Evolutionary conservation across 1,140 invertebrate species (phyloP).

Genomic region (Diabrotica undecimpunctata): DNA sequence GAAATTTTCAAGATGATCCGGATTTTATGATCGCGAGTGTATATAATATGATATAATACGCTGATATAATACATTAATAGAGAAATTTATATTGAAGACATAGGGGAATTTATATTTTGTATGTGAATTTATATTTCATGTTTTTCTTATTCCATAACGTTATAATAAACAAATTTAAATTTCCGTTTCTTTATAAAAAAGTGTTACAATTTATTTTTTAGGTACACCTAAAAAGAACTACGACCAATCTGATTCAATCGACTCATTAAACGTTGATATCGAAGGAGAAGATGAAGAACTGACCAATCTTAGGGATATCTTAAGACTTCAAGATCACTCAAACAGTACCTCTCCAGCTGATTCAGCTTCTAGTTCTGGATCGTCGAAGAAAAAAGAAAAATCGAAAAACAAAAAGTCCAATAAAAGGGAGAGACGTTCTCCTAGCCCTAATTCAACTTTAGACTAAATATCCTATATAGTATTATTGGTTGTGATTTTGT

Average conservation of each 20-base stretch:
- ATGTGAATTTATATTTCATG: too few relatives aligned
- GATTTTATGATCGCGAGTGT: too few relatives aligned
- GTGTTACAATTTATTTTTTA: constrained; percentile 1
- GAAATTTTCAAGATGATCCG: too few relatives aligned
- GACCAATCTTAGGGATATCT: constrained; percentile 36
- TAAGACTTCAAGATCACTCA: constrained; percentile 37
- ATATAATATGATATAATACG: too few relatives aligned
- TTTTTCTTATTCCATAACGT: too few relatives aligned
- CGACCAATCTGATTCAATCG: constrained; percentile 29
- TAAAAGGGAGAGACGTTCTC: constrained; percentile 36
- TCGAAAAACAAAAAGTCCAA: constrained; percentile 36
- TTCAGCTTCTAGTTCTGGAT: constrained; percentile 30
- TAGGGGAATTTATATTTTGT: too few relatives aligned
- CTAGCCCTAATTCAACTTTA: constrained; percentile 25
- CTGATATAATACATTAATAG: too few relatives aligned
- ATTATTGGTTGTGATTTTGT: background rate
- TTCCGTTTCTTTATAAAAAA: too few relatives aligned
- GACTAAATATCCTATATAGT: background rate
- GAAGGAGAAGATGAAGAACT: constrained; percentile 41
- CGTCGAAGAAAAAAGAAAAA: constrained; percentile 38
- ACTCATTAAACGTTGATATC: constrained; percentile 36
- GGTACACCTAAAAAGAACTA: constrained; percentile 37
- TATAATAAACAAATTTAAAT: too few relatives aligned
- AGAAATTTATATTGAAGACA: too few relatives aligned
- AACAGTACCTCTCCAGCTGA: constrained; percentile 38